These are phyloP conservation scores for Drosophila truncata DNA, from an alignment of 1,140 invertebrate species.

Conservation along the genomic window DNA sequence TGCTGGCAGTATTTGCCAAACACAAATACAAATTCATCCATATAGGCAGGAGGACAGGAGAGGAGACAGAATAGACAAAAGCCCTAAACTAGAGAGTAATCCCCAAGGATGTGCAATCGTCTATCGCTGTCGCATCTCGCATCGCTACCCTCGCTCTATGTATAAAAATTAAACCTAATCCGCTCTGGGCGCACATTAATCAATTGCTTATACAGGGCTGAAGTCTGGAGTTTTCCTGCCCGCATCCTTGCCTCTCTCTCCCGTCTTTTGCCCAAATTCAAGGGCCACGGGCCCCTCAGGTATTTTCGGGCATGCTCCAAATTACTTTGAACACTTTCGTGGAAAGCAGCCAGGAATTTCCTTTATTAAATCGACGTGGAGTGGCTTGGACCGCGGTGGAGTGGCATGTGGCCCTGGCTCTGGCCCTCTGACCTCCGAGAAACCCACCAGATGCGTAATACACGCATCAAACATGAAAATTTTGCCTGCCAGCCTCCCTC, in stretches of 20 bases:
- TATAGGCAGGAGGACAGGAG: constrained; percentile 42
- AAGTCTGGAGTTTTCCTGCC: constrained; percentile 20
- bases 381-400: constrained; percentile 44
- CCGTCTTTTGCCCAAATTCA: constrained; percentile 3
- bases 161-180: constrained; percentile 82
- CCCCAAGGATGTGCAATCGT: constrained; percentile 70
- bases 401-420: constrained; percentile 49
- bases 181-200: constrained; percentile 78
- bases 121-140: constrained; percentile 29
- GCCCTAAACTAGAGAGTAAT: constrained; percentile 49
- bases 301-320: constrained; percentile 81
- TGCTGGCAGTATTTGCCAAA: constrained; percentile 40
- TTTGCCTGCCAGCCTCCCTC: constrained; percentile 33
- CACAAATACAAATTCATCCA: constrained; percentile 50
- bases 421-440: constrained; percentile 52
- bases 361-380: constrained; percentile 79
- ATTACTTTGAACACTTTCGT: constrained; percentile 80
- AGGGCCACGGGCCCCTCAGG: constrained; percentile 50
- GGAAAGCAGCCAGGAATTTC: constrained; percentile 70
- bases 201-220: constrained; percentile 73
- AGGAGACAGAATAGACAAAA: constrained; percentile 45
- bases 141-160: constrained; percentile 35
- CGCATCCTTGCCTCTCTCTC: constrained; percentile 8
- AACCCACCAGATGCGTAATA: constrained; percentile 78
- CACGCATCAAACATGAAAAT: constrained; percentile 79